Percentiles rank a stretch among this genome's conserved stretches.
Evolutionary conservation across 2,113 vertebrate species (phyloP).

Genomic region (Calyptommatus sinebrachiatus): DNA sequence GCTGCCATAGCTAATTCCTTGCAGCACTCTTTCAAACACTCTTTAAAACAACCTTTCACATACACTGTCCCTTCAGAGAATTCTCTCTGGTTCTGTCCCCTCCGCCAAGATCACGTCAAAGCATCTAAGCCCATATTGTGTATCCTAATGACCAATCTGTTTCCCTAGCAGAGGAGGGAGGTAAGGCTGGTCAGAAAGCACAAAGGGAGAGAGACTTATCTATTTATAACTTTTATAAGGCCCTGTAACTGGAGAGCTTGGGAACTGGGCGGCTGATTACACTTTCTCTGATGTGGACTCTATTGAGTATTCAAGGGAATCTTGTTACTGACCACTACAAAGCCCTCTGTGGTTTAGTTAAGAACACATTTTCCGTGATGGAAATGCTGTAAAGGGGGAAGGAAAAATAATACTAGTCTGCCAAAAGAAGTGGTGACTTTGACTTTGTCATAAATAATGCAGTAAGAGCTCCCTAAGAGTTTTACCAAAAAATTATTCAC

Average conservation of each 20-base stretch:
- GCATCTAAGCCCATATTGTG: conserved; percentile 63
- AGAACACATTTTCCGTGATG: conserved; percentile 69
- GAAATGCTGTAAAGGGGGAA: conserved; percentile 60
- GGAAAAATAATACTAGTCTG: conserved; percentile 67
- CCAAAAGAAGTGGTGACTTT: conserved; percentile 63
- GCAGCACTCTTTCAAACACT: conserved; percentile 41
- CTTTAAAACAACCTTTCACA: conserved; percentile 48
- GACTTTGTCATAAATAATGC: conserved; percentile 64
- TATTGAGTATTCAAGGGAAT: conserved; percentile 59
- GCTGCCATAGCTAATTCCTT: conserved; percentile 62
- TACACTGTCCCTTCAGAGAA: conserved; percentile 44
- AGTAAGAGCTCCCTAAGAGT: conserved; percentile 64
- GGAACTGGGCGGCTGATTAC: conserved; percentile 72
- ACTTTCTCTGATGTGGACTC: conserved; percentile 64
- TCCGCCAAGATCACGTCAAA: conserved; percentile 63
- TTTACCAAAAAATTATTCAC: conserved; percentile 59
- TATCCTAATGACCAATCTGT: conserved; percentile 68
- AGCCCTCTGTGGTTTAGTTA: conserved; percentile 64
- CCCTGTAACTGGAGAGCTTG: conserved; percentile 77
- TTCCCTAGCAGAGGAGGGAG: conserved; percentile 50
- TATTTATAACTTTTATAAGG: conserved; percentile 68
- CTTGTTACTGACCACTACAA: conserved; percentile 68
- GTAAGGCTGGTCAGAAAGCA: conserved; percentile 41
- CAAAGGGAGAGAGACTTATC: conserved; percentile 65
- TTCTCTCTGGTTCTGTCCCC: conserved; percentile 54